Base-by-base conservation (phyloP, 2,888 invertebrate genomes). In the Heliconius charithonia region DNA sequence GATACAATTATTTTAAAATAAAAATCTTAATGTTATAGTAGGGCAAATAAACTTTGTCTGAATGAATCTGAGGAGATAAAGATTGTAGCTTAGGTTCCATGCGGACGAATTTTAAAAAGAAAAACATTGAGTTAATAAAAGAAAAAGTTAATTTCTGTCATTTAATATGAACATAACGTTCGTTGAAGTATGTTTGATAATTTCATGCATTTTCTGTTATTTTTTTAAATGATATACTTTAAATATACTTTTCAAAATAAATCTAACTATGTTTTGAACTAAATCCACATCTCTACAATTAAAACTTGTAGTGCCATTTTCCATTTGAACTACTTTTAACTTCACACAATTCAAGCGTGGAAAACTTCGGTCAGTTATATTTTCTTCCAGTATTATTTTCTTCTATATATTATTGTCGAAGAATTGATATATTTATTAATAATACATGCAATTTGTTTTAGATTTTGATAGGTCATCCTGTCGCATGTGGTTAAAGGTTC, bases 331-430 rank as follows among this genome's bases (percentile, higher is more conserved):
- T 80, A 83, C 80, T 81, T 79, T 81, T 79, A 80, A 71, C 78
- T 80, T 75, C 62, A 78, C 71, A 81, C 80, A 80, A 79, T 82
- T 82, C 78, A 80, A 78, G 71, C 77, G 75, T 66, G 62, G 74
- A 32, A 75, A 81, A 79, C 63, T 83, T 80, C 51, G 79, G 78
- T 78, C 72, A 72, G 72, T 72, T 59, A 59, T 32, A 72, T 59
- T 59, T 72, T 72, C 59, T 59, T 59, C n/a, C n/a, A 72, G 56
- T n/a, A 59, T 72, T 81, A 56, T 56, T 56, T 56, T 56, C 56
- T 56, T 82, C 59, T 63, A 85, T 83, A 87, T 87, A 87, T 89
- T 87, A 89, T 89, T 90, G 88, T 87, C 86, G 81, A 67, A 67
- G 67, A 37, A 67, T 37, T 67, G 4, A n/a, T 1, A 51, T 4